Base-by-base conservation (phyloP, 1,140 invertebrate species). In the Lethrus apterus region DNA sequence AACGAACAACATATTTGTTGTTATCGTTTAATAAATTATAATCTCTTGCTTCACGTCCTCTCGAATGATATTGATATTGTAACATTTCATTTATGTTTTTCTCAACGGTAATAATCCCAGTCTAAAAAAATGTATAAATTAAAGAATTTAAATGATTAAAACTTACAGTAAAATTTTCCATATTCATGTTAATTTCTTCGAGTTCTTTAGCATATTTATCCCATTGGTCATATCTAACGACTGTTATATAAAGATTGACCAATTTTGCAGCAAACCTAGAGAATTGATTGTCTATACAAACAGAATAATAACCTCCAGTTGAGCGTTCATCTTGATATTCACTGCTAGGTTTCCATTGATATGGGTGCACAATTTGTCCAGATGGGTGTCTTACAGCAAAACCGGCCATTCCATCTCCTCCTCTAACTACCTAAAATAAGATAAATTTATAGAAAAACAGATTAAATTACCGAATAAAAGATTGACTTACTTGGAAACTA, bases 281-380 rank as follows among this genome's bases (percentile, higher is more conserved):
- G 59, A 93, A 92, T 56, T 93, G 89, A 71, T 97, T 97, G 65
- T 96, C 91, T 43, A 97, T 83, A 67, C 93, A 97, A 14, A 96
- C 81, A n/a, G 83, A 83, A 61, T 94, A 96, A 62, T 91, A 92
- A 4, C 89, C 89, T 33, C 88, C 89, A 1, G 74, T 70, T 2
- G 81, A 78, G 0, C 79, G 72, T 55, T 81, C 78, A 61, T 93
- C 90, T 46, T 93, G 88, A 59, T 92, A 93, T 64, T 93, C 89
- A 1, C 86, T 79, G 51, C 77, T 86, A 1, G 86, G 69, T 64
- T 82, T 79, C 90, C 90, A 95, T 59, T 89, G 84, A 62, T 94
- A 93, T 0, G 89, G 89, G 61, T 89, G 81, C 2, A 93, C 87
- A 44, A 93, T 78, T 58, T 83, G 70, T 0, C 87, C 87, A 40